These are phyloP conservation scores for Lissonota sp. DNA, from an alignment of 2,888 invertebrate species.

Conservation along the genomic window DNA sequence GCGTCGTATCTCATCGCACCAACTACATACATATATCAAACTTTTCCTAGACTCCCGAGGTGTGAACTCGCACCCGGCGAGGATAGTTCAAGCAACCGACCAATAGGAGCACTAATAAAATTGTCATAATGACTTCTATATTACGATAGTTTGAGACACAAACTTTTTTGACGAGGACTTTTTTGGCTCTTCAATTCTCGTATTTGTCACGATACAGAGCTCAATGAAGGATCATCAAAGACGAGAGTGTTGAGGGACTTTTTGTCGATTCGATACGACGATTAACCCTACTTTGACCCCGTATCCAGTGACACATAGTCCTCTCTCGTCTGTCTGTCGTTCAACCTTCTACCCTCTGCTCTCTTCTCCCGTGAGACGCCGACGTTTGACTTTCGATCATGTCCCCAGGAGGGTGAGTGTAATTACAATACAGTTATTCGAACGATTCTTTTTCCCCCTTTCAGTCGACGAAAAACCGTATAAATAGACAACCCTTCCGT, in stretches of 20 bases:
- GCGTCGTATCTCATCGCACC: too few species aligned
- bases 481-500: slow-evolving; percentile 17
- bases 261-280: slow-evolving; percentile 32
- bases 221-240: too few species aligned
- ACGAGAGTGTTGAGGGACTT: slow-evolving; percentile 24
- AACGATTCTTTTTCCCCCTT: slow-evolving; percentile 3
- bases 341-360: background rate
- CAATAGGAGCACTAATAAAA: too few species aligned
- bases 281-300: slow-evolving; percentile 34
- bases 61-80: too few species aligned
- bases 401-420: slow-evolving; percentile 26
- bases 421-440: slow-evolving; percentile 41
- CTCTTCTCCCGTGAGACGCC: slow-evolving; percentile 1
- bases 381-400: slow-evolving; percentile 20
- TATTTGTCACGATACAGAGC: too few species aligned
- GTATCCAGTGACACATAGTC: background rate
- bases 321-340: slow-evolving; percentile 9
- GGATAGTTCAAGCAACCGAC: too few species aligned
- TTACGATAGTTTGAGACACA: too few species aligned
- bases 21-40: too few species aligned
- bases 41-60: too few species aligned
- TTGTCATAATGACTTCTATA: too few species aligned
- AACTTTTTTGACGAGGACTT: too few species aligned
- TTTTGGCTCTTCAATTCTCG: too few species aligned
- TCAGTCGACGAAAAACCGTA: slow-evolving; percentile 7